Evolutionary conservation across 2,113 vertebrate genomes (phyloP).

Genomic region (Sturnus vulgaris): DNA sequence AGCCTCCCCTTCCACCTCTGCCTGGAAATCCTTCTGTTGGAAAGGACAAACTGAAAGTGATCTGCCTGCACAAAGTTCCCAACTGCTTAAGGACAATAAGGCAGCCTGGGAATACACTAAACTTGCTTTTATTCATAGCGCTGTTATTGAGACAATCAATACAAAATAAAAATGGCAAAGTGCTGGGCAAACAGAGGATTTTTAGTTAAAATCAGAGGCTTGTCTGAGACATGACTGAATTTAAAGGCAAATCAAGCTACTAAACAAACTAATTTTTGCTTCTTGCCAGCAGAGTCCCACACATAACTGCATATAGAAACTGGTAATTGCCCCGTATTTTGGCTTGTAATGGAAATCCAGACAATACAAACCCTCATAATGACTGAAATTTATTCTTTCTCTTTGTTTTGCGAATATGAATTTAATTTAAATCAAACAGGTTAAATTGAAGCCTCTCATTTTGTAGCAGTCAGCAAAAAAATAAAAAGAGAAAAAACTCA

Average conservation of each 20-base stretch:
- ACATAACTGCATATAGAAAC: slow-evolving; percentile 79
- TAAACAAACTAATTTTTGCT: slow-evolving; percentile 59
- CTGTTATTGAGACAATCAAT: background rate
- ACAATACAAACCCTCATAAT: slow-evolving; percentile 29
- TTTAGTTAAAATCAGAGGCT: slow-evolving; percentile 76
- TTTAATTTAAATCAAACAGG: background rate
- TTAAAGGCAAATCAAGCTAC: slow-evolving; percentile 74
- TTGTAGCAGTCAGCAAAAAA: background rate
- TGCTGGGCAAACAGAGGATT: slow-evolving; percentile 73
- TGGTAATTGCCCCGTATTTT: slow-evolving; percentile 62
- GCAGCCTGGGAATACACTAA: background rate
- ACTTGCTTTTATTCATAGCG: background rate
- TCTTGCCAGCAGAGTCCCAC: slow-evolving; percentile 71
- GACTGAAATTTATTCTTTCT: background rate
- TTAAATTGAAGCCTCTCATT: background rate
- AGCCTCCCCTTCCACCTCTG: background rate
- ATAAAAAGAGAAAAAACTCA: background rate
- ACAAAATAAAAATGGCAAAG: background rate
- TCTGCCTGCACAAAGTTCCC: background rate
- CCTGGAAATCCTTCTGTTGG: slow-evolving; percentile 25
- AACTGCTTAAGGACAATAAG: background rate
- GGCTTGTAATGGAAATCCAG: slow-evolving; percentile 38
- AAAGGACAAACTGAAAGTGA: background rate
- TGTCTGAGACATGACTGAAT: slow-evolving; percentile 74
- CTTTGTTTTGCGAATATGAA: background rate